These are phyloP conservation scores for Oscheius sp. DNA, from an alignment of 2,888 invertebrate species.

Conservation along the genomic window DNA sequence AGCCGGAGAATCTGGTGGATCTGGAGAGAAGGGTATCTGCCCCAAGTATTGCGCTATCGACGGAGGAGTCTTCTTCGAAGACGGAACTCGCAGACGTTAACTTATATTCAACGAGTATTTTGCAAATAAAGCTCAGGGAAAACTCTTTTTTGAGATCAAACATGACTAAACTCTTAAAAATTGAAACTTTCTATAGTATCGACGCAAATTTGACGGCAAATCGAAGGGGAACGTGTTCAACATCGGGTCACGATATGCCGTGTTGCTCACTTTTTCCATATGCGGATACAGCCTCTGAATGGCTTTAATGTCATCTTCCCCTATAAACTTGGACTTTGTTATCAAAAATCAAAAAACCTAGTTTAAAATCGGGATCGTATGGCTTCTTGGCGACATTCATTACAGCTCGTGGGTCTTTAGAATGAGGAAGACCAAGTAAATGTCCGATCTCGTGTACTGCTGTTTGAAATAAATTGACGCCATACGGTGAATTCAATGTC, in stretches of 20 bases:
- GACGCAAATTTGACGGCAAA: neutral
- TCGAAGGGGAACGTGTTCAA: slow-evolving; percentile 13
- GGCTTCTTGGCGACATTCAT: slow-evolving; percentile 66
- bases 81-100: slow-evolving; percentile 62
- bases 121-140: neutral
- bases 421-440: slow-evolving; percentile 93
- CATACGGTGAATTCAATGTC: slow-evolving; percentile 59
- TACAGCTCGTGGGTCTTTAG: slow-evolving; percentile 78
- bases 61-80: slow-evolving; percentile 69
- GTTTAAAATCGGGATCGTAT: slow-evolving; percentile 43
- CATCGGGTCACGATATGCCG: neutral
- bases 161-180: neutral
- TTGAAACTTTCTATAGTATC: neutral
- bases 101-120: neutral
- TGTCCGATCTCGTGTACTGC: slow-evolving; percentile 76
- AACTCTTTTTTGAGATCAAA: neutral
- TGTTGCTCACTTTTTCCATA: neutral
- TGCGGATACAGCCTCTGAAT: slow-evolving; percentile 73
- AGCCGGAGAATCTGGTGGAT: slow-evolving; percentile 32
- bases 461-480: slow-evolving; percentile 68
- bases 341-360: slow-evolving; percentile 33
- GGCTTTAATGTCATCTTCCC: slow-evolving; percentile 88
- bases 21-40: slow-evolving; percentile 60
- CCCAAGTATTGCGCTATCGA: slow-evolving; percentile 60
- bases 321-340: slow-evolving; percentile 42